These are phyloP conservation scores for Boleophthalmus pectinirostris DNA, from an alignment of 2,113 vertebrate species.

Conservation along the genomic window DNA sequence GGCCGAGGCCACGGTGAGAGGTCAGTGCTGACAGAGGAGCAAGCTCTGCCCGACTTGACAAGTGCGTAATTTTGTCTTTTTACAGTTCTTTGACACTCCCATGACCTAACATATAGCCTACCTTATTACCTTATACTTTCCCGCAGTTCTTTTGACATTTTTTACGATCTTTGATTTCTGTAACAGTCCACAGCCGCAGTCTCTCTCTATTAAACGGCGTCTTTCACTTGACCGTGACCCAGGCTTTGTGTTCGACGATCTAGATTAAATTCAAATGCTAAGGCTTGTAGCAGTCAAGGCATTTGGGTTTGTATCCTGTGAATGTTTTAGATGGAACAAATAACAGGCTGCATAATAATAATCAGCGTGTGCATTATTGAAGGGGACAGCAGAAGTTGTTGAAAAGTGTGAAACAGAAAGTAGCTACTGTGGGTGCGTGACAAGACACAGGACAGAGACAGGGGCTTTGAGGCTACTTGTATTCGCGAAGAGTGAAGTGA, in stretches of 20 bases:
- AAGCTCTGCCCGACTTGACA: not conserved
- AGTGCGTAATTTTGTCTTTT: not conserved
- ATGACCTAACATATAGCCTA: not conserved
- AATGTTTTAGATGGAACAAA: not conserved
- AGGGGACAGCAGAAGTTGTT: not conserved
- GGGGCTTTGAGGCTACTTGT: not conserved
- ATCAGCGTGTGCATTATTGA: not conserved
- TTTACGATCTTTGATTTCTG: not conserved
- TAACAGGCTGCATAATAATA: not conserved
- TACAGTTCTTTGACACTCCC: too few relatives aligned
- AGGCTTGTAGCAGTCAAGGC: not conserved
- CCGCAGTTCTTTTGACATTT: not conserved
- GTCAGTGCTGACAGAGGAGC: not conserved
- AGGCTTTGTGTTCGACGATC: not conserved
- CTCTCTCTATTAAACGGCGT: not conserved
- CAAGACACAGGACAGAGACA: not conserved
- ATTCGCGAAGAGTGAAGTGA: not conserved
- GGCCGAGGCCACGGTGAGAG: conserved; percentile 3
- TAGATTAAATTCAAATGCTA: too few relatives aligned
- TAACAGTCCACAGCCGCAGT: not conserved
- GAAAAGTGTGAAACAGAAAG: not conserved
- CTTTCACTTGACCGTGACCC: not conserved
- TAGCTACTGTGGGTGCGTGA: not conserved
- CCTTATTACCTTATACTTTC: not conserved
- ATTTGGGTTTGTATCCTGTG: not conserved